phyloP scores from a whole-genome alignment of 1,140 invertebrate species.

The Zaprionus capensis region DNA sequence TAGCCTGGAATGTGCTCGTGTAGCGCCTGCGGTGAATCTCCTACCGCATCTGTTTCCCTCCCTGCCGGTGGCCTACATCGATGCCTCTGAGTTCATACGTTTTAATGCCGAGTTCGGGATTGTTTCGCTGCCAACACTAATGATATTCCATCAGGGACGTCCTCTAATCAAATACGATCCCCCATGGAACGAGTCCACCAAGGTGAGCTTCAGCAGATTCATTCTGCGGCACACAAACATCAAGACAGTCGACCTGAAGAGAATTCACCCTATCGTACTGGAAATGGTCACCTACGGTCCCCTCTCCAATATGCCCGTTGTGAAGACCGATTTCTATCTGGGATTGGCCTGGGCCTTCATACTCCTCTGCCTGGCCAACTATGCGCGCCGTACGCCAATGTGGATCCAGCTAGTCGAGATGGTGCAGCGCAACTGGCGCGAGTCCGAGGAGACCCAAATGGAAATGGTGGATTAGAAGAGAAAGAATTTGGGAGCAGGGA shows the following conservation, averaged over 20 bases:
- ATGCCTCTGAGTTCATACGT: constrained; percentile 93
- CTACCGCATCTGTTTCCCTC: constrained; percentile 91
- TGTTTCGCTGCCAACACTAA: constrained; percentile 95
- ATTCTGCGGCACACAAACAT: constrained; percentile 92
- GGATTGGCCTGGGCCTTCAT: constrained; percentile 95
- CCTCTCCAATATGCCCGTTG: constrained; percentile 85
- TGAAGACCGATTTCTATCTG: constrained; percentile 90
- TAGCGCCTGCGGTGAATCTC: constrained; percentile 96
- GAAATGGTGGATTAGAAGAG: constrained; percentile 84
- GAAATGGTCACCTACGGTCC: constrained; percentile 23
- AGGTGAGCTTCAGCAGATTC: constrained; percentile 93
- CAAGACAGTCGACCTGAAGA: constrained; percentile 84
- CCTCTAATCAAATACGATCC: constrained; percentile 84
- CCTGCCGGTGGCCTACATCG: constrained; percentile 94
- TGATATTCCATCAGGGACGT: constrained; percentile 96
- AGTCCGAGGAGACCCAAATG: constrained; percentile 93
- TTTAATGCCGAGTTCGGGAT: constrained; percentile 97
- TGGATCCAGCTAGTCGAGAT: constrained; percentile 93
- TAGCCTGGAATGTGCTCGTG: constrained; percentile 95
- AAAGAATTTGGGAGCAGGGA: not conserved
- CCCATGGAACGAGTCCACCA: constrained; percentile 90
- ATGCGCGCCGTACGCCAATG: constrained; percentile 91
- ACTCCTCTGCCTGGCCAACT: constrained; percentile 89
- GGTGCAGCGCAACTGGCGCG: constrained; percentile 94
- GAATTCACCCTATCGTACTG: constrained; percentile 15